A percentile compares a stretch with the other conserved stretches of the same genome.
These are phyloP conservation scores for Spilosoma lubricipeda DNA, from an alignment of 2,888 invertebrate genomes.

Conservation along the genomic window DNA sequence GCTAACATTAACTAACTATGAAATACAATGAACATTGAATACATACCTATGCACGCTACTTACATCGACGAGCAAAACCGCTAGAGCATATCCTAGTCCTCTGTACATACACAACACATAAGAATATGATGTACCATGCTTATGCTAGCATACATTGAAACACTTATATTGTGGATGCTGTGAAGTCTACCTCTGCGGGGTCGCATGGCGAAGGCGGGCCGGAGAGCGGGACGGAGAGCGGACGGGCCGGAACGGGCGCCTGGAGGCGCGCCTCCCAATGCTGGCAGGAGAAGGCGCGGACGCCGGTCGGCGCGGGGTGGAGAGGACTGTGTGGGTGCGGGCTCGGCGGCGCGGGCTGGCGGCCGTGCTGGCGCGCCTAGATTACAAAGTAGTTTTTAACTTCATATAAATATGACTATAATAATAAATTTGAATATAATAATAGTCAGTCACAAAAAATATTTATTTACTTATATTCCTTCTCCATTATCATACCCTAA, in stretches of 20 bases:
- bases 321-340: slow-evolving; percentile 83
- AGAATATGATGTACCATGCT: slow-evolving; percentile 60
- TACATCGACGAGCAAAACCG: slow-evolving; percentile 43
- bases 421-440: no score
- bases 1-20: slow-evolving; percentile 63
- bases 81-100: slow-evolving; percentile 43
- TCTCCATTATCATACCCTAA: not conserved
- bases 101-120: slow-evolving; percentile 52
- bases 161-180: slow-evolving; percentile 40
- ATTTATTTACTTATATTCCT: not conserved
- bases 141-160: slow-evolving; percentile 56
- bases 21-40: slow-evolving; percentile 54
- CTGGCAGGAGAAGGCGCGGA: slow-evolving; percentile 87
- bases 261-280: slow-evolving; percentile 86
- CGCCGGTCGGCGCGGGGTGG: slow-evolving; percentile 85
- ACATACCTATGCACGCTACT: slow-evolving; percentile 52
- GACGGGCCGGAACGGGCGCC: slow-evolving; percentile 81
- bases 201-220: slow-evolving; percentile 79
- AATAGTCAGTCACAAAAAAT: not conserved
- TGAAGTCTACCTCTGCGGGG: slow-evolving; percentile 77
- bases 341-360: slow-evolving; percentile 84
- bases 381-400: not conserved
- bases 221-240: slow-evolving; percentile 83
- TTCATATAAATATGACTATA: not conserved
- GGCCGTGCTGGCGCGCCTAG: slow-evolving; percentile 86